Conservation (phyloP, 2,113 vertebrate species). For the Dissostichus mawsoni region DNA sequence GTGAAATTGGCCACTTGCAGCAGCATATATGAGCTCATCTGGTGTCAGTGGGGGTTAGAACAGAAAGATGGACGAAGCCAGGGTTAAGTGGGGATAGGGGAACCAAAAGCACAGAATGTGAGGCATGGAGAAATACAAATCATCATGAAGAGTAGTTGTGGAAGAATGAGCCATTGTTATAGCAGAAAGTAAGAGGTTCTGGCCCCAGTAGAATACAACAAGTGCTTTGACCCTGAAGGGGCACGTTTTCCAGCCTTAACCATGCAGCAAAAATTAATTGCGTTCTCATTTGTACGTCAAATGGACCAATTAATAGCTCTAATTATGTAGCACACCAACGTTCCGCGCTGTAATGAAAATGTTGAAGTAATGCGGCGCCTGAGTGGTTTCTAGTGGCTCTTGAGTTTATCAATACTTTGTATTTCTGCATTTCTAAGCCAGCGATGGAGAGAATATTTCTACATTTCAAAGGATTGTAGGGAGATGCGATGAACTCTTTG, state of each 20-base stretch:
- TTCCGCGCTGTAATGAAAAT: conserved; percentile 26
- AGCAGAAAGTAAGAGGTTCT: conserved; percentile 1
- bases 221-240: conserved; percentile 41
- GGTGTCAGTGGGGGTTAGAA: conserved; percentile 20
- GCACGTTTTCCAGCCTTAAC: conserved; percentile 45
- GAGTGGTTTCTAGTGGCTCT: conserved; percentile 17
- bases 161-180: neutral
- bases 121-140: neutral
- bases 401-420: conserved; percentile 41
- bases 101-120: neutral
- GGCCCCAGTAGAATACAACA: neutral
- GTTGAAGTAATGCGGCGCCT: neutral
- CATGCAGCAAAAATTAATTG: conserved; percentile 67
- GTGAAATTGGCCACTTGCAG: conserved; percentile 14
- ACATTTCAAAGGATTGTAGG: conserved; percentile 10
- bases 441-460: conserved; percentile 8
- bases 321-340: conserved; percentile 64
- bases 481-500: conserved; percentile 12
- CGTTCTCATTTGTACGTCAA: conserved; percentile 61
- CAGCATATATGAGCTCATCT: conserved; percentile 9
- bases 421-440: conserved; percentile 43
- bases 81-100: too few species aligned
- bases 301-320: conserved; percentile 70
- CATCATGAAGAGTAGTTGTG: neutral
- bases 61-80: conserved; percentile 2